These are phyloP conservation scores for Prochilodus magdalenae DNA, from an alignment of 2,113 vertebrate species.

Conservation along the genomic window DNA sequence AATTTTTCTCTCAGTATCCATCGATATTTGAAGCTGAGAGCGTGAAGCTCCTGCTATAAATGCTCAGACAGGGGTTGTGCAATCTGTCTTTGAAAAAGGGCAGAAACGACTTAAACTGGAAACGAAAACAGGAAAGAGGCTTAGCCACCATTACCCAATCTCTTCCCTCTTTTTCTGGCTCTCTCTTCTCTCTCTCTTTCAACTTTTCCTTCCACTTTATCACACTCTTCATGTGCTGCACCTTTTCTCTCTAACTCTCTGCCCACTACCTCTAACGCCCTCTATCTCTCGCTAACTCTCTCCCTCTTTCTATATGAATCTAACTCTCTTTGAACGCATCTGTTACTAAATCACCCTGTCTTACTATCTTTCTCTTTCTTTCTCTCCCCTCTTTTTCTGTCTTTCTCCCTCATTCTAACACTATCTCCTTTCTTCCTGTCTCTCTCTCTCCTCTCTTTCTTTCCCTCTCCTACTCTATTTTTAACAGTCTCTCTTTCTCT, in stretches of 20 bases:
- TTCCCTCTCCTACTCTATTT: slow-evolving; percentile 48
- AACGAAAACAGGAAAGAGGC: slow-evolving; percentile 14
- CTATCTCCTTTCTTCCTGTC: neutral
- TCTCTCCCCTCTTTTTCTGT: neutral
- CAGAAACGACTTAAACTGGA: neutral
- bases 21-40: slow-evolving; percentile 13
- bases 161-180: neutral
- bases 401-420: neutral
- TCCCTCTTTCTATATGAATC: neutral
- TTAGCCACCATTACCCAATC: neutral
- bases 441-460: slow-evolving; percentile 46
- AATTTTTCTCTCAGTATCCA: neutral
- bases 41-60: slow-evolving; percentile 3
- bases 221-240: slow-evolving; percentile 15
- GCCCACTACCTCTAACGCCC: neutral
- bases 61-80: neutral
- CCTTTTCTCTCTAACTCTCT: neutral
- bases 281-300: neutral
- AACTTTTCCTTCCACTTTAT: neutral
- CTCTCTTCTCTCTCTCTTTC: neutral
- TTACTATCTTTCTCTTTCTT: neutral
- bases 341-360: too few relatives aligned
- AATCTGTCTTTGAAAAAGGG: neutral
- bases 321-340: too few relatives aligned
- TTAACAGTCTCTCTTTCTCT: neutral